Evolutionary conservation across 2,113 vertebrate species (phyloP).

Genomic region (Argyrosomus japonicus): DNA sequence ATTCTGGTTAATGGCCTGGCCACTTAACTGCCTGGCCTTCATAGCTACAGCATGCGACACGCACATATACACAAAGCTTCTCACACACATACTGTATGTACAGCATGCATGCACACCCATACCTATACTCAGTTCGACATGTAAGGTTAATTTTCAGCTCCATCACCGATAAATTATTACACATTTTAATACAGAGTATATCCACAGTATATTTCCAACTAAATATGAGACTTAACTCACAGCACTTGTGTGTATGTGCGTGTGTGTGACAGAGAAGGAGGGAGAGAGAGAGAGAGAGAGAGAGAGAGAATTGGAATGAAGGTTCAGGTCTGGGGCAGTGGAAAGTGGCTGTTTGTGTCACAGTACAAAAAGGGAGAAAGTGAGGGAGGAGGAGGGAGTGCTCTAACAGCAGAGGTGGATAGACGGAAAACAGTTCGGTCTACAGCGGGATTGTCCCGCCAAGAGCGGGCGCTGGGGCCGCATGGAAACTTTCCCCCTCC

Average conservation of each 20-base stretch:
- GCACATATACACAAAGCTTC: background rate
- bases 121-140: background rate
- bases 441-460: constrained; percentile 70
- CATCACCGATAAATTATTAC: background rate
- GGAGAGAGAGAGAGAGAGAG: constrained; percentile 4
- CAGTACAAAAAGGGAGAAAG: constrained; percentile 52
- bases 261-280: background rate
- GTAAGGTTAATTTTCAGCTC: background rate
- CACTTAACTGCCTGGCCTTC: constrained; percentile 4
- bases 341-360: constrained; percentile 66
- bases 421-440: constrained; percentile 72
- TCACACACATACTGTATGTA: background rate
- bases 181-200: background rate
- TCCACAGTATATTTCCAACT: background rate
- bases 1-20: constrained; percentile 18
- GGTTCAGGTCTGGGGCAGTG: constrained; percentile 69
- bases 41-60: background rate
- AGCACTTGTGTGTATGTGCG: background rate
- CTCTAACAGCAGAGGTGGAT: constrained; percentile 59
- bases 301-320: constrained; percentile 31
- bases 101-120: background rate
- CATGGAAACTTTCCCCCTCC: constrained; percentile 82
- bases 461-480: constrained; percentile 68
- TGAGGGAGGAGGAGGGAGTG: constrained; percentile 47
- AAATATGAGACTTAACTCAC: background rate